Conservation (phyloP, 1,140 invertebrate genomes). For the Acromyrmex heyeri region DNA sequence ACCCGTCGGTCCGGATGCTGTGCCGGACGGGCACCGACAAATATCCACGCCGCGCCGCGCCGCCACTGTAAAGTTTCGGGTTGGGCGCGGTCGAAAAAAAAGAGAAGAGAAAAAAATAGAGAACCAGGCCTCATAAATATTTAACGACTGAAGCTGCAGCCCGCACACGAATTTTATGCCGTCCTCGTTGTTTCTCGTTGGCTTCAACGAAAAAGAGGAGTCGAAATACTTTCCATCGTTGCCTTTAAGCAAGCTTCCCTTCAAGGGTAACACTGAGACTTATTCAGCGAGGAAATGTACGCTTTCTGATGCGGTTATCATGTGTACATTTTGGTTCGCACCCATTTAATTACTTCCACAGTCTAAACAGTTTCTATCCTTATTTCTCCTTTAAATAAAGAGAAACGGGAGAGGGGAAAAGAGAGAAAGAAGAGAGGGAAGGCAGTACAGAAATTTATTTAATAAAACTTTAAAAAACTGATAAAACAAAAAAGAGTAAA, state of each 20-base stretch:
- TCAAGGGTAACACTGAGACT: slow-evolving; percentile 14
- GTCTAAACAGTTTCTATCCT: neutral
- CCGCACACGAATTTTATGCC: slow-evolving; percentile 60
- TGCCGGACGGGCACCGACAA: slow-evolving; percentile 71
- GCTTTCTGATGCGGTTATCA: slow-evolving; percentile 16
- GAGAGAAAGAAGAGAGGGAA: neutral
- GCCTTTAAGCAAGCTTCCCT: slow-evolving; percentile 50
- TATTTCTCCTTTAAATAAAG: neutral
- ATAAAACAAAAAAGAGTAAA: neutral
- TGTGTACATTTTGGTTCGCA: neutral
- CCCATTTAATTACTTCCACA: neutral
- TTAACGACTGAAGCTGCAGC: slow-evolving; percentile 67
- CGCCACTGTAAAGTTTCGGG: slow-evolving; percentile 64
- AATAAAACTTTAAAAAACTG: neutral
- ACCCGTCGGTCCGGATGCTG: slow-evolving; percentile 71
- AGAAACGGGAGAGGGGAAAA: neutral
- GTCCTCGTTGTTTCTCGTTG: slow-evolving; percentile 53
- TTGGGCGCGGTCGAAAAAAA: slow-evolving; percentile 37
- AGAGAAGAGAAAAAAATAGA: slow-evolving; percentile 40
- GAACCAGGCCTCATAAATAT: slow-evolving; percentile 67
- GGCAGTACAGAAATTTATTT: neutral
- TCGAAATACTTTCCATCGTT: slow-evolving; percentile 50
- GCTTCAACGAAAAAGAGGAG: slow-evolving; percentile 56
- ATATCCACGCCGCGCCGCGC: slow-evolving; percentile 57
- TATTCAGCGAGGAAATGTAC: slow-evolving; percentile 37